These are phyloP conservation scores for Galerucella pusilla DNA, from an alignment of 2,888 invertebrate species.

Conservation along the genomic window DNA sequence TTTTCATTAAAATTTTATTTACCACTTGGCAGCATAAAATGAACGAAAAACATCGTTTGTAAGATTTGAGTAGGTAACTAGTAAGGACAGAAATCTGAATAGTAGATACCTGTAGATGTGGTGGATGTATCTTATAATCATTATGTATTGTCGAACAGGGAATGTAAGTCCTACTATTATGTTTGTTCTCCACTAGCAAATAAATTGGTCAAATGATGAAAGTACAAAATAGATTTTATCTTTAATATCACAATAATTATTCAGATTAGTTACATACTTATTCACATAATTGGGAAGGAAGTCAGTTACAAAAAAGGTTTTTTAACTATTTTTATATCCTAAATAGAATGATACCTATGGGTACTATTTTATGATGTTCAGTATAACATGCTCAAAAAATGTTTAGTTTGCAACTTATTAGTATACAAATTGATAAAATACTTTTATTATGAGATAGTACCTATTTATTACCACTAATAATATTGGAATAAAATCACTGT, in stretches of 20 bases:
- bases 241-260: background rate
- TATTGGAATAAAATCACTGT: too few species aligned
- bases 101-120: slow-evolving; percentile 30
- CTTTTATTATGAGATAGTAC: background rate
- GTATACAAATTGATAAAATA: background rate
- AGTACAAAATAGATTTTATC: background rate
- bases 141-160: background rate
- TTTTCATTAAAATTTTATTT: background rate
- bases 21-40: background rate
- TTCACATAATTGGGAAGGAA: background rate
- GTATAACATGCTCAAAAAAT: too few species aligned
- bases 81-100: slow-evolving; percentile 14
- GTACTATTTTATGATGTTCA: too few species aligned
- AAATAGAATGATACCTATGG: background rate
- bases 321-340: background rate
- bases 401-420: background rate
- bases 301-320: background rate
- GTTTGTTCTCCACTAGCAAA: background rate
- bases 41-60: background rate
- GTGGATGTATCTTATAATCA: slow-evolving; percentile 5
- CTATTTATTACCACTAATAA: too few species aligned
- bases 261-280: background rate
- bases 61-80: background rate
- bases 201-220: background rate
- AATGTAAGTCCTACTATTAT: background rate